Evolutionary conservation across 2,797 vertebrate species (phyloP).

Genomic region (Lophius americanus): DNA sequence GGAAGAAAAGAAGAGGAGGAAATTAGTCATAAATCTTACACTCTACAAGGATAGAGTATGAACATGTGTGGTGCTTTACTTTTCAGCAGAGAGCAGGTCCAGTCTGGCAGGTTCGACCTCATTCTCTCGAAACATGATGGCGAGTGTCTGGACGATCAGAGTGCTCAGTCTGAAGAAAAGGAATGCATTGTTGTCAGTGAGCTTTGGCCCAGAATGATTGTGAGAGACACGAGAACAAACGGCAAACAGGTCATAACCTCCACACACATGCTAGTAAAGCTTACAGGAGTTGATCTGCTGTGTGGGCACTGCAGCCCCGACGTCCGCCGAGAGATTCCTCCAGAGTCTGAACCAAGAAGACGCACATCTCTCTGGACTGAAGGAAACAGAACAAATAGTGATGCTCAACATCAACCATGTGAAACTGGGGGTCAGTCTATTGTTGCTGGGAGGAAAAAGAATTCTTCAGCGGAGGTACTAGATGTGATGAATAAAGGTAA

Average conservation of each 20-base stretch:
- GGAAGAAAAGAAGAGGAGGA: no score
- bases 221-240: no score
- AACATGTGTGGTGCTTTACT: slow-evolving; percentile 59
- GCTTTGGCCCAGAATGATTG: no score
- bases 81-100: slow-evolving; percentile 74
- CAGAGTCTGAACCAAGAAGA: slow-evolving; percentile 84
- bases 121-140: slow-evolving; percentile 85
- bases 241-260: slow-evolving; percentile 14
- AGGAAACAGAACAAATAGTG: slow-evolving; percentile 20
- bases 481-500: no score
- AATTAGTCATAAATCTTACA: fast-evolving
- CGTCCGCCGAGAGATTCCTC: slow-evolving; percentile 72
- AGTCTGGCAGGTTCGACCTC: slow-evolving; percentile 78
- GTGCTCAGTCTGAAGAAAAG: slow-evolving; percentile 75
- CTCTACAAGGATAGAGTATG: background rate
- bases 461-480: no score
- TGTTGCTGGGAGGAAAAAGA: background rate
- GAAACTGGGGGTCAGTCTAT: background rate
- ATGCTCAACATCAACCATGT: background rate
- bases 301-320: slow-evolving; percentile 56
- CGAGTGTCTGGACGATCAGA: slow-evolving; percentile 79
- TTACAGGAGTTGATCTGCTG: slow-evolving; percentile 81
- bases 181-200: background rate
- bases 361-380: slow-evolving; percentile 82
- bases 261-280: slow-evolving; percentile 32